Base-by-base conservation (phyloP, 2,888 invertebrate species). In the Cryptocephalus primarius region DNA sequence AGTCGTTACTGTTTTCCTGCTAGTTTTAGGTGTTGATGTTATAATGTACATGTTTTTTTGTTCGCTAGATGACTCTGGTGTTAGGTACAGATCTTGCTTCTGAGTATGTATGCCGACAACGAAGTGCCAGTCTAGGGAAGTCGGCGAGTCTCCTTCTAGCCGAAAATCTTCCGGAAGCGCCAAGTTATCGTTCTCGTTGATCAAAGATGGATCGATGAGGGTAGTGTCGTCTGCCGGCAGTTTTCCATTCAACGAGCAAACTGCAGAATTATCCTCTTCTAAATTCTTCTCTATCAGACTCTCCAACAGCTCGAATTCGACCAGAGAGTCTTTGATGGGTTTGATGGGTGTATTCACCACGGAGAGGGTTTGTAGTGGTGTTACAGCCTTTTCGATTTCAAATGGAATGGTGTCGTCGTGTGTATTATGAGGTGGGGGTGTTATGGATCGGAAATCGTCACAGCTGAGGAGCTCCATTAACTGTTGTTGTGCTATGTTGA, bases 391-490 rank as follows among this genome's bases (percentile, higher is more conserved):
- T 47, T 40, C 6, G 40, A 34, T 40, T 42, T 44, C 50, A 50
- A 49, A 54, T 65, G 62, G 60, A 75, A 70, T 71, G 74, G 67
- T 62, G 73, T 58, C 53, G 71, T 34, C 60, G 48, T 4, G 47
- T 48, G 42, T 54, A 46, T 46, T 48, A 13, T 1, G 61, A 57
- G 45, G 59, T 55, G 48, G 65, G 59, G 32, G 62, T 57, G 22
- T 63, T 60, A 69, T 68, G 39, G 68, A 65, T 51, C 68, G 69
- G 56, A 72, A 67, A 46, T 79, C 78, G 56, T 81, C 80, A 49
- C 81, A 78, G 43, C 82, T 81, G 71, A 88, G 80, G 33, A 89
- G 76, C 63, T 88, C 87, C 70, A 83, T 82, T 73, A 88, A 79
- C 72, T 89, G 88, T 54, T 82, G 81, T 71, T 88, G 85, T 42